Conservation (phyloP, 2,888 invertebrate species). For the Mythimna albipuncta region DNA sequence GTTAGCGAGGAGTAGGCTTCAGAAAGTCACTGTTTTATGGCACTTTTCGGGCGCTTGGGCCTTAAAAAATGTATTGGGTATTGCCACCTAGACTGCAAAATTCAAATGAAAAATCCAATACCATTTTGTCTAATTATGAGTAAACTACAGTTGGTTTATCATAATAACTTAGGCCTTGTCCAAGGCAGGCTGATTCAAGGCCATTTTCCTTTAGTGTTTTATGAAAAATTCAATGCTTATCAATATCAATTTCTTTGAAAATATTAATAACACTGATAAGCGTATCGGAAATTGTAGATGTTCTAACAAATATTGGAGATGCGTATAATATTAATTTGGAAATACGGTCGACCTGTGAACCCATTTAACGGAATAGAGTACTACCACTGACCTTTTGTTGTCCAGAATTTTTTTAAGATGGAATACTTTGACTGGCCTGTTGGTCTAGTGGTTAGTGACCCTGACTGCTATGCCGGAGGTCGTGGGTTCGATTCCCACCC, state of each 20-base stretch:
- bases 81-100: neutral
- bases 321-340: neutral
- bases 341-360: too few relatives aligned
- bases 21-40: too few relatives aligned
- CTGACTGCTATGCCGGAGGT: too few relatives aligned
- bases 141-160: neutral
- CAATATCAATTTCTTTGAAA: slow-evolving; percentile 6
- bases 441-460: too few relatives aligned
- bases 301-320: slow-evolving; percentile 11
- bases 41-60: too few relatives aligned
- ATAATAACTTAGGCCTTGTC: slow-evolving; percentile 26
- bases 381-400: too few relatives aligned
- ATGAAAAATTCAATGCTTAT: slow-evolving; percentile 17
- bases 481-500: too few relatives aligned
- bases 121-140: neutral
- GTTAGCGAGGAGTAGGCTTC: too few relatives aligned
- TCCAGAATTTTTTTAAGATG: too few relatives aligned
- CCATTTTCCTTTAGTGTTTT: slow-evolving; percentile 1
- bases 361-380: too few relatives aligned
- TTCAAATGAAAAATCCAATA: neutral
- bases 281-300: slow-evolving; percentile 10
- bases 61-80: too few relatives aligned
- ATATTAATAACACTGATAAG: slow-evolving; percentile 10
- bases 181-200: slow-evolving; percentile 20
- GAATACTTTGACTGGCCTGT: too few relatives aligned